A percentile compares a stretch with the other conserved stretches of the same genome.
Conservation (phyloP, 2,888 invertebrate species). For the Pediacus dermestoides region DNA sequence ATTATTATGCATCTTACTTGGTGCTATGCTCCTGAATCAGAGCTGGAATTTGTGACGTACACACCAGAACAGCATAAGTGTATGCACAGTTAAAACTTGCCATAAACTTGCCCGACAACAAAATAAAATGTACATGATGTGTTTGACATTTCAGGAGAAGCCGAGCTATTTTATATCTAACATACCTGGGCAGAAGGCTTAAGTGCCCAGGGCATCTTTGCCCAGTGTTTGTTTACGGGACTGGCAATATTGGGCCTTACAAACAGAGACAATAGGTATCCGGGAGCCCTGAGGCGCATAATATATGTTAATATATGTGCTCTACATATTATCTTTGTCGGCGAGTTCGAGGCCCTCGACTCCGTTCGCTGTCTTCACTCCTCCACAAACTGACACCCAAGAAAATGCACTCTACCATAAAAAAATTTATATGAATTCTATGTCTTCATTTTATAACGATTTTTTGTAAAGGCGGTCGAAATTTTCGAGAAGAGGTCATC, state of each 20-base stretch:
- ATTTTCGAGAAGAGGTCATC: too few relatives aligned
- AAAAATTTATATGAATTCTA: constrained; percentile 14
- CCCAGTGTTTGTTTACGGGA: constrained; percentile 33
- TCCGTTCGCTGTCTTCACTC: constrained; percentile 30
- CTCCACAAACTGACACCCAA: constrained; percentile 29
- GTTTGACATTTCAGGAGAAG: constrained; percentile 42
- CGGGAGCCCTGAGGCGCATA: constrained; percentile 34
- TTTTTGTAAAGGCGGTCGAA: too few relatives aligned
- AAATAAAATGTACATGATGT: constrained; percentile 43
- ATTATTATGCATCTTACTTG: constrained; percentile 22
- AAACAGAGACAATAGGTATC: constrained; percentile 28
- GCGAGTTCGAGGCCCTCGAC: constrained; percentile 40
- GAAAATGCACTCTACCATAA: constrained; percentile 24
- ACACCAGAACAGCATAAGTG: constrained; percentile 27
- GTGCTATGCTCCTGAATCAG: constrained; percentile 23
- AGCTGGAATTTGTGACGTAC: constrained; percentile 30
- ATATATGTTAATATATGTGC: constrained; percentile 50
- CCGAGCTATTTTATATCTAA: constrained; percentile 35
- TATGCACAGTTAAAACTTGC: constrained; percentile 27
- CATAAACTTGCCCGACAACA: constrained; percentile 34
- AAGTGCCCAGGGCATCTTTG: constrained; percentile 18
- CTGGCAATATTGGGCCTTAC: constrained; percentile 33
- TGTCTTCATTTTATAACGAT: too few relatives aligned
- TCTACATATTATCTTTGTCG: constrained; percentile 50
- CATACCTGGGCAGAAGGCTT: constrained; percentile 25